phyloP scores from a whole-genome alignment of 64 coral and sea anemone species.

The Dendrophyllia cribrosa region DNA sequence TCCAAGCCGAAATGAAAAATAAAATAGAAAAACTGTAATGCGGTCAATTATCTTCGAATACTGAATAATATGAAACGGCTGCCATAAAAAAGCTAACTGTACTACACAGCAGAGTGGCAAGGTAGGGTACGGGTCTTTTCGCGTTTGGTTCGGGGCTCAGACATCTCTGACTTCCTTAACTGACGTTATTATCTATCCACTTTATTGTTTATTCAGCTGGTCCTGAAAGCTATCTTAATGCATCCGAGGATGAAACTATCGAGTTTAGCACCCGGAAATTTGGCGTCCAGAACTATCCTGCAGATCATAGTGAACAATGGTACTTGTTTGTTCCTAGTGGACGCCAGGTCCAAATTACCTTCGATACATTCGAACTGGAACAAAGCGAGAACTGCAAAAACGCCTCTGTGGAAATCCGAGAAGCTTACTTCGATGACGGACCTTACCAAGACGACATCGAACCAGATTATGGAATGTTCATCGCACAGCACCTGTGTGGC shows the following conservation, averaged over 20 bases:
- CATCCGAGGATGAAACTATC: constrained; percentile 2
- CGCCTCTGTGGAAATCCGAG: not conserved
- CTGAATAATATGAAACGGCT: too few relatives aligned
- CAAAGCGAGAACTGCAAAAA: constrained; percentile 6
- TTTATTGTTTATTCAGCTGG: not conserved
- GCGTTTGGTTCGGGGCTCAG: too few relatives aligned
- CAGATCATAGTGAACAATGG: not conserved
- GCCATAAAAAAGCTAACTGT: too few relatives aligned
- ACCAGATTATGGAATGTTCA: not conserved
- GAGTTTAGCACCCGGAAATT: constrained; percentile 1
- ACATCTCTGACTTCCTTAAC: too few relatives aligned
- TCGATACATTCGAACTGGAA: constrained; percentile 9
- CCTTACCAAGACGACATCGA: not conserved
- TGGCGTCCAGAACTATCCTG: not conserved
- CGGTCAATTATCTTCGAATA: too few relatives aligned
- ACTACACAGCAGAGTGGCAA: too few relatives aligned
- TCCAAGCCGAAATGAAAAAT: too few relatives aligned
- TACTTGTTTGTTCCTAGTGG: constrained; percentile 14
- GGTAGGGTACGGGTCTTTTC: too few relatives aligned
- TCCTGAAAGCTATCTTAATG: not conserved
- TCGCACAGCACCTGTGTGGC: not conserved
- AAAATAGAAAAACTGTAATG: too few relatives aligned
- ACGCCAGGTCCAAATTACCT: not conserved
- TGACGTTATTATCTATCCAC: not conserved
- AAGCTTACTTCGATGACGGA: not conserved